Percentiles rank a stretch among this genome's conserved stretches.
These are phyloP conservation scores for Enteromius paludinosus DNA, from an alignment of 2,797 vertebrate species.

Conservation along the genomic window DNA sequence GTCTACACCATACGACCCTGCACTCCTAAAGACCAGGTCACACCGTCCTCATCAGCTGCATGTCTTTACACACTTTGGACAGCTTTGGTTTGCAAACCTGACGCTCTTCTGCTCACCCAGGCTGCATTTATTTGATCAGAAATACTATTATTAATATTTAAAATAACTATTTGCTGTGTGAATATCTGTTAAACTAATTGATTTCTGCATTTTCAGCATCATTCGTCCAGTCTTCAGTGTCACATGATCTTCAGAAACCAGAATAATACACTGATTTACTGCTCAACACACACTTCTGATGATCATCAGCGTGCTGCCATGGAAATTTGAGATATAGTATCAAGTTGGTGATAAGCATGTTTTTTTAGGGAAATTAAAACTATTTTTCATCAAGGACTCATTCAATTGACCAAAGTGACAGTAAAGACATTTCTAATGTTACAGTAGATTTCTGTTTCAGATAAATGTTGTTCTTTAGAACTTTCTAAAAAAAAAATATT, in stretches of 20 bases:
- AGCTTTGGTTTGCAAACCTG: background rate
- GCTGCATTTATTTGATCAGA: background rate
- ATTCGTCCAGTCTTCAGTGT: background rate
- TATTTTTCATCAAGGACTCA: background rate
- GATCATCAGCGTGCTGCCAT: background rate
- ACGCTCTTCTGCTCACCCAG: background rate
- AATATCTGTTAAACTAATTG: background rate
- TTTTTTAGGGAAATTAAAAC: background rate
- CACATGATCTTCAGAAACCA: background rate
- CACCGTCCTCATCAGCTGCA: too few relatives aligned
- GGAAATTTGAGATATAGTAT: background rate
- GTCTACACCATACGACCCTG: constrained; percentile 91
- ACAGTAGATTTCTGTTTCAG: background rate
- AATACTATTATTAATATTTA: accelerated
- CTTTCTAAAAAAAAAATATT: too few relatives aligned
- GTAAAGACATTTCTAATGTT: background rate
- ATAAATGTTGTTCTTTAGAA: background rate
- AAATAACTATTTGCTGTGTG: background rate
- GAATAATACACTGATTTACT: background rate
- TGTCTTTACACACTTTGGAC: background rate
- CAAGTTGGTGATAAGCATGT: background rate
- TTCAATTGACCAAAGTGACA: too few relatives aligned
- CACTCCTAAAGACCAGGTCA: constrained; percentile 91
- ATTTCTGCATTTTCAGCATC: background rate
- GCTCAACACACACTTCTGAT: background rate